Evolutionary conservation across 2,888 invertebrate genomes (phyloP).

Genomic region (Sarcophaga subvicina): DNA sequence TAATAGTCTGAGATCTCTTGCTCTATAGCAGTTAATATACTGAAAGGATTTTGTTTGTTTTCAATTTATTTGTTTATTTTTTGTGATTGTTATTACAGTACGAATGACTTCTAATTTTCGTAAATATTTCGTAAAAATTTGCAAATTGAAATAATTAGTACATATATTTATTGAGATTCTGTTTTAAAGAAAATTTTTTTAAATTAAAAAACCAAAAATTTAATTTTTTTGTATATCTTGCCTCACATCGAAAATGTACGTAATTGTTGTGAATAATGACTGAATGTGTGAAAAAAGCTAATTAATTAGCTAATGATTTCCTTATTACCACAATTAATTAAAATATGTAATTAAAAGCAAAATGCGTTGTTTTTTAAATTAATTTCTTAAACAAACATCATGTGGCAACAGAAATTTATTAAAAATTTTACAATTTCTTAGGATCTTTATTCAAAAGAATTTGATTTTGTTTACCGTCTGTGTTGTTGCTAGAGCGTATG

Average conservation of each 20-base stretch:
- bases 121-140: too few species aligned
- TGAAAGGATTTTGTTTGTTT: too few species aligned
- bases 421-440: not conserved
- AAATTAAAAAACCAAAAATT: too few species aligned
- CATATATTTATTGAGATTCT: too few species aligned
- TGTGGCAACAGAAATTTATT: not conserved
- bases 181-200: too few species aligned
- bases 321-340: conserved; percentile 23
- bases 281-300: conserved; percentile 4
- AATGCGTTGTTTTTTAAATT: conserved; percentile 59
- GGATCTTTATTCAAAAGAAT: not conserved
- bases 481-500: not conserved
- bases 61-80: too few species aligned
- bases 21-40: too few species aligned
- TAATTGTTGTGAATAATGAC: conserved; percentile 41
- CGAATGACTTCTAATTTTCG: too few species aligned
- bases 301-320: conserved; percentile 15
- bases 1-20: not conserved
- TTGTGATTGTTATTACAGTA: too few species aligned
- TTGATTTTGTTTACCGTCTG: not conserved
- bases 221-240: too few species aligned
- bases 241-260: not conserved
- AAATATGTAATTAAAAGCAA: conserved; percentile 21
- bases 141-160: too few species aligned
- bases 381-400: not conserved